phyloP scores from a whole-genome alignment of 2,888 invertebrate genomes.

The Andrena fulva region DNA sequence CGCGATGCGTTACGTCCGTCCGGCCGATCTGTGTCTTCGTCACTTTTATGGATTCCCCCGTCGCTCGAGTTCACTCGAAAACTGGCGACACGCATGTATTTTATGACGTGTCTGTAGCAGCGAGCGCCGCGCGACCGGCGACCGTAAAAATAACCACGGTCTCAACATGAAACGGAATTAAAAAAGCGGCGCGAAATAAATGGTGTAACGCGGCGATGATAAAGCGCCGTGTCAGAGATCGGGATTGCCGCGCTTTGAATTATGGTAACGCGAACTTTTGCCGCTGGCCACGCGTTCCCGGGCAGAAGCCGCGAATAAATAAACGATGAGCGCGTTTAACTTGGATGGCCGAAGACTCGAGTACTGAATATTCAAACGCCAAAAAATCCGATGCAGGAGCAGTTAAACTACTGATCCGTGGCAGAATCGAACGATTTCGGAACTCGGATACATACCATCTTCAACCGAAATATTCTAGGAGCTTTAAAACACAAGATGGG shows the following conservation, averaged over 20 bases:
- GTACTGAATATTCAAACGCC: conserved; percentile 7
- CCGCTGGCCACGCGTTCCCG: conserved; percentile 26
- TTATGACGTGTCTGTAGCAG: conserved; percentile 61
- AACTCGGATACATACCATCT: too few relatives aligned
- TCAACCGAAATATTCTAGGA: too few relatives aligned
- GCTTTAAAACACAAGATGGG: neutral
- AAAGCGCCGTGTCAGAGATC: conserved; percentile 46
- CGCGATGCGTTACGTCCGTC: conserved; percentile 44
- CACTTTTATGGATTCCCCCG: conserved; percentile 59
- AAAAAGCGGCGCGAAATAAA: conserved; percentile 49
- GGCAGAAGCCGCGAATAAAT: conserved; percentile 13
- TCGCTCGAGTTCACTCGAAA: conserved; percentile 54
- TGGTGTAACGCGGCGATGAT: conserved; percentile 52
- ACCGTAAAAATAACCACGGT: conserved; percentile 50
- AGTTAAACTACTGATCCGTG: neutral
- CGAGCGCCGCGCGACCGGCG: conserved; percentile 35
- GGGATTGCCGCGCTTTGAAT: conserved; percentile 55
- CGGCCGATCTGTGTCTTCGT: conserved; percentile 57
- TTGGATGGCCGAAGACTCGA: neutral
- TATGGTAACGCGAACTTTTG: conserved; percentile 45
- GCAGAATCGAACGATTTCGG: too few relatives aligned
- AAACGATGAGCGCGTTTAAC: neutral
- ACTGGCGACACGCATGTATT: conserved; percentile 57
- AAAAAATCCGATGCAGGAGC: conserved; percentile 1
- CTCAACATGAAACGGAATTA: conserved; percentile 51